Evolutionary conservation across 2,888 invertebrate species (phyloP), one percentile per base, ranked within the genome.

Genomic region (Allygus modestus): DNA sequence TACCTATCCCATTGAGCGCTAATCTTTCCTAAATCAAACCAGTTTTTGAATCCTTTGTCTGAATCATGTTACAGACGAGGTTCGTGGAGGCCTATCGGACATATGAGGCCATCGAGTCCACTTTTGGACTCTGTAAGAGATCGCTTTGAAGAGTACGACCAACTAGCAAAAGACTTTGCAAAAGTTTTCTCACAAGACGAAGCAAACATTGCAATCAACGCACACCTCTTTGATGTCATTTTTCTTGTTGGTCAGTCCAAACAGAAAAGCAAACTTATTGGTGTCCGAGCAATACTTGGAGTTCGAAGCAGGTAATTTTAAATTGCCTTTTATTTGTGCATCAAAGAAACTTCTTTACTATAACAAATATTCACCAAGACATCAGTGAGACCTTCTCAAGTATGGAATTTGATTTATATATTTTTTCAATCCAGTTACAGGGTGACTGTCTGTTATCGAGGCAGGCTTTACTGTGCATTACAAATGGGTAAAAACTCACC

Each of bases 141-240:
- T 91, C 96, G 97, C 89, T 98, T 98, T 90, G 98, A 98, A 91
- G 97, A 97, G 91, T 97, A 97, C 91, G 98, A 98, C 90, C 97
- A 97, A 90, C 92, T 98, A 84, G 97, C 97, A 46, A 97, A 97
- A 91, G 98, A 98, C 91, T 98, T 98, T 90, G 96, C 97, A 11
- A 92, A 95, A 88, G 96, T 96, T 88, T 98, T 98, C 91, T 93
- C 97, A 84, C 97, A 97, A 90, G 94, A 93, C 88, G 95, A 97
- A 88, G 94, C 95, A 85, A 97, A 97, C 88, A 92, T 94, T 85
- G 92, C 95, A 41, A 92, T 94, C 85, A 97, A 97, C 89, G 94
- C 96, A 37, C 96, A 95, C 89, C 92, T 98, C 28, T 98, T 97
- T 90, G 98, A 98, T 90, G 97, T 98, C 5, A 95, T 96, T 41